These are phyloP conservation scores for Cataglyphis altisquamis DNA, from an alignment of 2,888 invertebrate genomes.

Conservation along the genomic window DNA sequence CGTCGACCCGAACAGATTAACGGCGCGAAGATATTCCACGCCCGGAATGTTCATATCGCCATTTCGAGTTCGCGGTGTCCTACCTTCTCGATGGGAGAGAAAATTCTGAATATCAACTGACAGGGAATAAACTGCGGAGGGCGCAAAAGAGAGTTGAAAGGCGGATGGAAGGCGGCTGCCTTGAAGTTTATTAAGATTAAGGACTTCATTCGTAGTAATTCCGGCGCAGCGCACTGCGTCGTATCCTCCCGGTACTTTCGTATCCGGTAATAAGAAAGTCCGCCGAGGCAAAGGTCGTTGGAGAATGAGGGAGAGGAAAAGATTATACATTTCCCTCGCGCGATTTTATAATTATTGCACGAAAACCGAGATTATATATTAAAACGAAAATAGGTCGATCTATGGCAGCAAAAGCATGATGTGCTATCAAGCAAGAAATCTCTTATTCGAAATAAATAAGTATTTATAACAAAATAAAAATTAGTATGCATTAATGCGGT, in stretches of 20 bases:
- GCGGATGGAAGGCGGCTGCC: slow-evolving; percentile 69
- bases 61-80: slow-evolving; percentile 42
- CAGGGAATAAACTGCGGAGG: slow-evolving; percentile 66
- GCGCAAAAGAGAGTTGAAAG: slow-evolving; percentile 55
- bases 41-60: slow-evolving; percentile 54
- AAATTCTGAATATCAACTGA: slow-evolving; percentile 72
- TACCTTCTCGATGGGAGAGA: slow-evolving; percentile 39
- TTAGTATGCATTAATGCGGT: neutral
- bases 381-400: slow-evolving; percentile 65
- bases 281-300: slow-evolving; percentile 9
- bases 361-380: slow-evolving; percentile 65
- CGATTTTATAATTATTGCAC: slow-evolving; percentile 72
- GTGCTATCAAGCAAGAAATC: neutral
- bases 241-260: slow-evolving; percentile 61
- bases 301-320: neutral
- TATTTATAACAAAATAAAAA: neutral
- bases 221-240: slow-evolving; percentile 60
- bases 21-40: slow-evolving; percentile 38
- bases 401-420: slow-evolving; percentile 31
- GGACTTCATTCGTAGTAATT: slow-evolving; percentile 84
- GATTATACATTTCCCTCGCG: slow-evolving; percentile 59
- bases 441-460: neutral
- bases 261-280: slow-evolving; percentile 58
- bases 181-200: slow-evolving; percentile 86
- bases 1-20: slow-evolving; percentile 45